Conservation (phyloP, 2,888 invertebrate species). For the Spialia ferax region DNA sequence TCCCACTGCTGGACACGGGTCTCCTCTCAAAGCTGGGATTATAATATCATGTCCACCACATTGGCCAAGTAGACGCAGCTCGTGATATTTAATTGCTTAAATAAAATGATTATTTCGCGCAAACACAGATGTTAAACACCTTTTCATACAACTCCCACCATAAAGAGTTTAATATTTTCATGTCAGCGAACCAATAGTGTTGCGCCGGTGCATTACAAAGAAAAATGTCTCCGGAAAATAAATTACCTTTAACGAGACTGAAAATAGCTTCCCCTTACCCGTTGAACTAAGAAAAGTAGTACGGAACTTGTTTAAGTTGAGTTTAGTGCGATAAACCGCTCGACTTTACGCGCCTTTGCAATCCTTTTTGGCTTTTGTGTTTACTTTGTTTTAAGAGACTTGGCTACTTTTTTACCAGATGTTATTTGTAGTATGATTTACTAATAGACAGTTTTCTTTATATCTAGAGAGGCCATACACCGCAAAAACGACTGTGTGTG, state of each 20-base stretch:
- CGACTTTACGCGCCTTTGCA: conserved; percentile 1
- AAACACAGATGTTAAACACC: no score
- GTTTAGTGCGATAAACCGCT: conserved; percentile 19
- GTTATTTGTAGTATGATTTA: no score
- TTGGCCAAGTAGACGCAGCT: no score
- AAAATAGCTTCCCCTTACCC: conserved; percentile 17
- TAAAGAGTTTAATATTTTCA: conserved; percentile 8
- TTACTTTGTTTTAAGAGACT: not conserved
- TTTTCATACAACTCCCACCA: no score
- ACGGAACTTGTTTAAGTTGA: conserved; percentile 11
- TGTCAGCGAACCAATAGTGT: not conserved
- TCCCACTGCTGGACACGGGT: no score
- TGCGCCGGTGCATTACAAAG: conserved; percentile 18
- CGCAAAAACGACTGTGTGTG: no score
- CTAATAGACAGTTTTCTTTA: no score
- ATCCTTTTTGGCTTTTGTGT: not conserved
- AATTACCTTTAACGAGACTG: conserved; percentile 25
- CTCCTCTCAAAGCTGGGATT: no score
- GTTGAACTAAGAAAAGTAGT: not conserved
- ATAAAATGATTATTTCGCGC: no score
- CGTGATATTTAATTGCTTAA: no score
- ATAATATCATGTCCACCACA: no score
- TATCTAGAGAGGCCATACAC: no score
- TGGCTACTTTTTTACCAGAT: not conserved
- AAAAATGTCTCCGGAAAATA: conserved; percentile 25